These are phyloP conservation scores for Pomacea canaliculata DNA, from an alignment of 2,888 invertebrate genomes.

Conservation along the genomic window DNA sequence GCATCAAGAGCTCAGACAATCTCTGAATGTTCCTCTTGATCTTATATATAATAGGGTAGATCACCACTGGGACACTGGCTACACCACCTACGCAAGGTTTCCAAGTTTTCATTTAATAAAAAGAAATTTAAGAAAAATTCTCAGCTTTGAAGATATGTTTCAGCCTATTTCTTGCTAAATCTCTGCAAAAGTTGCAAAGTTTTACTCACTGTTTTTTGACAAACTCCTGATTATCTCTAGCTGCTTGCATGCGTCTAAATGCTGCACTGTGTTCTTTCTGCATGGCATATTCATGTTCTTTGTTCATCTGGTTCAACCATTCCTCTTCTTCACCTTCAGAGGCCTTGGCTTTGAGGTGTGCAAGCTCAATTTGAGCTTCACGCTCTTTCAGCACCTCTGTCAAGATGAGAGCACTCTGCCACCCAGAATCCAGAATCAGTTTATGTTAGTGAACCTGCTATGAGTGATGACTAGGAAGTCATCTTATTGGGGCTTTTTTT, in stretches of 20 bases:
- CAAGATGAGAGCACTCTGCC: conserved; percentile 67
- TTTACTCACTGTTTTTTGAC: conserved; percentile 14
- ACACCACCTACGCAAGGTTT: too few species aligned
- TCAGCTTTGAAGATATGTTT: too few species aligned
- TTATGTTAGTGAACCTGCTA: too few species aligned
- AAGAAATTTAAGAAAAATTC: too few species aligned
- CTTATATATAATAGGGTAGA: too few species aligned
- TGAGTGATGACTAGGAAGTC: too few species aligned
- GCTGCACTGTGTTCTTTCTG: conserved; percentile 60
- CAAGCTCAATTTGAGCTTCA: conserved; percentile 69
- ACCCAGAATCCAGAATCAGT: background rate
- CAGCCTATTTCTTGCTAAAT: too few species aligned
- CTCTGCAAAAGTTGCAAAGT: background rate
- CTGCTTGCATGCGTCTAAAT: conserved; percentile 45
- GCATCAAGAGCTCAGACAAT: too few species aligned
- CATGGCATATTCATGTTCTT: conserved; percentile 63
- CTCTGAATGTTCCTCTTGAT: too few species aligned
- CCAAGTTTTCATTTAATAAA: too few species aligned
- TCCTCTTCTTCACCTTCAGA: conserved; percentile 56
- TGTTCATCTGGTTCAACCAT: conserved; percentile 48
- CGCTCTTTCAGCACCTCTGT: conserved; percentile 70
- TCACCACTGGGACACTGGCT: too few species aligned
- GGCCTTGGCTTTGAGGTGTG: conserved; percentile 58
- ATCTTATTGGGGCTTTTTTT: too few species aligned
- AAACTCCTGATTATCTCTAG: conserved; percentile 49